Evolutionary conservation across 92 coral and sea anemone genomes (phyloP), one percentile per base, ranked within the genome.

Genomic region (Heliopora coerulea): DNA sequence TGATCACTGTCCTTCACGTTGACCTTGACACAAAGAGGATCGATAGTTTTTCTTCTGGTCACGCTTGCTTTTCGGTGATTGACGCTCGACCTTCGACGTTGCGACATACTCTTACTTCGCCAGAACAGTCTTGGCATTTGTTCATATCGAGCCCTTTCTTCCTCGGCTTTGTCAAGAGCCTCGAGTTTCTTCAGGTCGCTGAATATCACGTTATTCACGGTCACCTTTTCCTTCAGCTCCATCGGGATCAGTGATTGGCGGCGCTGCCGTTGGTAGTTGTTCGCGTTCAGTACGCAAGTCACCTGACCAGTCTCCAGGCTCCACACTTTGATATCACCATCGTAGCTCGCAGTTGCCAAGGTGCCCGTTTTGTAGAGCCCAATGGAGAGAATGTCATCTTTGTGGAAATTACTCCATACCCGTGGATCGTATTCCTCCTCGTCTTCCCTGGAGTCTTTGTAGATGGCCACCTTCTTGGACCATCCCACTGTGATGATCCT

Each of bases 301-400:
- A 91, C 90, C 75, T 90, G 89, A 28, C 90, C 90, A 26, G 91
- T 95, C 31, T 95, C 99, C 49, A 90, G 67, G 72, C 88, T 90
- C 99, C 99, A 95, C 8, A 95, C 88, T 62, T 95, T 95, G 41
- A 95, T 86, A 28, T 87, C 91, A 0, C 99, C 99, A 65, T 95
- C 96, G 67, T 95, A 95, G 46, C 95, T 82, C 34, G 96, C 85
- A 18, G 99, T 90, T n/a, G 99, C 99, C 49, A 86, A 89, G 21
- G 87, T 61, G 11, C 86, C 77, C 20, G 80, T 87, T 21, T 89
- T 88, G 84, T 95, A 87, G 44, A 90, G 81, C 15, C 85, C 90
- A 18, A 91, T 91, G 0, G 93, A 90, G 63, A 95, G 83, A 49
- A 95, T 95, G 76, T 95, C 99, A 27, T 95, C 99, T 32, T 87